Conservation (phyloP, 2,888 invertebrate species). For the Drosophila nigricruria region DNA sequence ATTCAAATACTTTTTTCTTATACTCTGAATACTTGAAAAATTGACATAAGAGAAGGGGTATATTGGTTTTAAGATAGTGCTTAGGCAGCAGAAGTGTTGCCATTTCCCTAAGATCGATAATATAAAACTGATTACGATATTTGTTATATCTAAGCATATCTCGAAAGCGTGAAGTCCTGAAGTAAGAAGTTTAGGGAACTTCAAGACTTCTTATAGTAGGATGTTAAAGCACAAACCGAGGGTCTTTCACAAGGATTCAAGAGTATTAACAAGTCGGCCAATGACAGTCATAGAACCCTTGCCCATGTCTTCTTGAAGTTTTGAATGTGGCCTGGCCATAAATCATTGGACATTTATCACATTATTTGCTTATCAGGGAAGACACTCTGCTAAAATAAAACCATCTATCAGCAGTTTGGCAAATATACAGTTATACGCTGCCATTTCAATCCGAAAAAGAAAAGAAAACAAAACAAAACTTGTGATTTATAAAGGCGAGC, state of each 20-base stretch:
- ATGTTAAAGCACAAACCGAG: too few species aligned
- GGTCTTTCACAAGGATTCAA: background rate
- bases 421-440: constrained; percentile 19
- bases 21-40: background rate
- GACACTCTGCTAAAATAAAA: constrained; percentile 21
- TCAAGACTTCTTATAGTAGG: too few species aligned
- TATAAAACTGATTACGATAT: too few species aligned
- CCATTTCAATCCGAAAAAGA: constrained; percentile 22
- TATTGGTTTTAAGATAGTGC: background rate
- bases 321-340: constrained; percentile 26
- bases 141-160: too few species aligned
- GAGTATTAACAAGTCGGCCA: background rate
- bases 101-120: too few species aligned
- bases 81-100: too few species aligned
- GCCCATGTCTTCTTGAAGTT: background rate
- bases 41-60: background rate
- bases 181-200: too few species aligned
- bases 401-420: constrained; percentile 34
- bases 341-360: constrained; percentile 39
- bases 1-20: constrained; percentile 3
- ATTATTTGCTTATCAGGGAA: constrained; percentile 36
- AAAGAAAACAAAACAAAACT: constrained; percentile 38
- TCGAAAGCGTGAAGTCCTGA: too few species aligned
- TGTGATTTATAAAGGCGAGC: constrained; percentile 65
- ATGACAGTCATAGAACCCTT: background rate